These are phyloP conservation scores for Trididemnum nubilum DNA, from an alignment of 23 tunicate species.

Conservation along the genomic window DNA sequence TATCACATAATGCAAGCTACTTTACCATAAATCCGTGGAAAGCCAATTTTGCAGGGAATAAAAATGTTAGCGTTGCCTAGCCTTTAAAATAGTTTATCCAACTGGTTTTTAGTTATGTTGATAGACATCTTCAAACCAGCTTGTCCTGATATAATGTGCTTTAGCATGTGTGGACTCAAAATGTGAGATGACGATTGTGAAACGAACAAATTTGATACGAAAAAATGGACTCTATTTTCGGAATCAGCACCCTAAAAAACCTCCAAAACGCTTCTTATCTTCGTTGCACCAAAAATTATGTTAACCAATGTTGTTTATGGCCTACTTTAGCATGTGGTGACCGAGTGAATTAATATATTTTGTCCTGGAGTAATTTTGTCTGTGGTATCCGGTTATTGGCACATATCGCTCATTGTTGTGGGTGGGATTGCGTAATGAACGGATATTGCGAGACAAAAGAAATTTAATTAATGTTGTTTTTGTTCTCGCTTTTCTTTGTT, in stretches of 20 bases:
- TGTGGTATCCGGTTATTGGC: no score
- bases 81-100: background rate
- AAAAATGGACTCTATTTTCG: conserved; percentile 17
- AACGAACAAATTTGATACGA: conserved; percentile 10
- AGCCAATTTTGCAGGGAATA: background rate
- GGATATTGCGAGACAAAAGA: no score
- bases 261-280: conserved; percentile 25
- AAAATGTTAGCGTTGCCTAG: background rate
- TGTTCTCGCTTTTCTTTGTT: no score
- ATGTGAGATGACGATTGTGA: conserved; percentile 12
- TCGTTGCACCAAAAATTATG: conserved; percentile 21
- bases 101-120: background rate
- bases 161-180: background rate
- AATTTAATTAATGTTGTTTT: no score
- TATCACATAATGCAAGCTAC: background rate
- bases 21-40: background rate
- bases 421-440: no score
- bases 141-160: background rate
- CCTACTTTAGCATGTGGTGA: no score
- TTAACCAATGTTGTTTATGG: conserved; percentile 20
- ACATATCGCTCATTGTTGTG: no score
- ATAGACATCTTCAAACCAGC: background rate
- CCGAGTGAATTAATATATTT: no score
- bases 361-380: no score
- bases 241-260: conserved; percentile 7